Conservation (phyloP, 1,140 invertebrate species). For the Drosophila lacteicornis region DNA sequence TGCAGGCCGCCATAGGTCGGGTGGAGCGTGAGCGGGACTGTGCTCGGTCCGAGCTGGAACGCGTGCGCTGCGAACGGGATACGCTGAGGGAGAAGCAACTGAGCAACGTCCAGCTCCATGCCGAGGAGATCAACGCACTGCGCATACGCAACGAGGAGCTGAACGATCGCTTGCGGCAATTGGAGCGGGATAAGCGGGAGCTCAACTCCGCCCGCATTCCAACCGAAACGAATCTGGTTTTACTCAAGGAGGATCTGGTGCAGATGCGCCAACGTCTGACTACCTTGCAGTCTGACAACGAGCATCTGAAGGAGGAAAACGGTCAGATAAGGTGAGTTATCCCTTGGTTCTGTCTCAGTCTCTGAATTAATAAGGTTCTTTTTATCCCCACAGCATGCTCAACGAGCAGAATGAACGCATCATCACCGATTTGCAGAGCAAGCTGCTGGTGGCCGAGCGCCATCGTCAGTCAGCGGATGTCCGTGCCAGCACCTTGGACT, state of each 20-base stretch:
- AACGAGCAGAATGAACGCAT: slow-evolving; percentile 83
- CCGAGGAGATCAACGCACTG: slow-evolving; percentile 59
- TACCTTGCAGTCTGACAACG: slow-evolving; percentile 52
- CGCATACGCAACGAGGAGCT: slow-evolving; percentile 66
- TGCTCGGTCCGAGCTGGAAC: slow-evolving; percentile 70
- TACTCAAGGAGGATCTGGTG: slow-evolving; percentile 71
- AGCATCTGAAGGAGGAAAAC: slow-evolving; percentile 53
- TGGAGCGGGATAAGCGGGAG: slow-evolving; percentile 74
- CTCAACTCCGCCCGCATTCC: slow-evolving; percentile 69
- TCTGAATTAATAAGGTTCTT: background rate
- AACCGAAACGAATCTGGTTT: slow-evolving; percentile 61
- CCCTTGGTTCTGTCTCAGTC: no score
- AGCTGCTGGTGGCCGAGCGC: slow-evolving; percentile 64
- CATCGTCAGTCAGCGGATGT: slow-evolving; percentile 67
- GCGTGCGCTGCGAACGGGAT: slow-evolving; percentile 75
- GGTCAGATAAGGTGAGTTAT: slow-evolving; percentile 66
- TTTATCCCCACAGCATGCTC: slow-evolving; percentile 51
- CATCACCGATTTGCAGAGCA: slow-evolving; percentile 70
- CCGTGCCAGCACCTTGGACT: slow-evolving; percentile 60
- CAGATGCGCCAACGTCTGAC: slow-evolving; percentile 50
- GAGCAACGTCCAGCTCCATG: slow-evolving; percentile 58
- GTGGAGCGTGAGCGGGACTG: slow-evolving; percentile 76
- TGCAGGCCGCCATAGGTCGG: slow-evolving; percentile 72
- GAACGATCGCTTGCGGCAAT: slow-evolving; percentile 50
- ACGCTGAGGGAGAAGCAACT: slow-evolving; percentile 73